These are phyloP conservation scores for Danionella cerebrum DNA, from an alignment of 2,113 vertebrate species.

Conservation along the genomic window DNA sequence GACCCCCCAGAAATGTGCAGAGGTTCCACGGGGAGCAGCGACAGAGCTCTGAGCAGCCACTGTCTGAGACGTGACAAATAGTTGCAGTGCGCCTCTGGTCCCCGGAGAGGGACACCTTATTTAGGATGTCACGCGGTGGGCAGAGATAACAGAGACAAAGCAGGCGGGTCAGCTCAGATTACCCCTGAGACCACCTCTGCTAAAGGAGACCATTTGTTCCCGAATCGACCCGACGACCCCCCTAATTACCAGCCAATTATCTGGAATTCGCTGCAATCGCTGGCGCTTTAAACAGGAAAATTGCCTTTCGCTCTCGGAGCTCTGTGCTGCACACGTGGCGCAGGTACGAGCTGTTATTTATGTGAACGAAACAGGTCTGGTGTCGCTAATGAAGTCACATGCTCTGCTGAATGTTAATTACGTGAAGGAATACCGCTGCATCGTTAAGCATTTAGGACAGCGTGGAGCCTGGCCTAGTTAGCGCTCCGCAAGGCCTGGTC, in stretches of 20 bases:
- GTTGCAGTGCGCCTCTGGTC: conserved; percentile 23
- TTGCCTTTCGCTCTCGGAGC: conserved; percentile 41
- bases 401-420: conserved; percentile 47
- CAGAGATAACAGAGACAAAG: conserved; percentile 55
- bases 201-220: conserved; percentile 78
- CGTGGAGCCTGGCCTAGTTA: neutral
- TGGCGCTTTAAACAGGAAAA: conserved; percentile 56
- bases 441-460: conserved; percentile 25
- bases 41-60: conserved; percentile 20
- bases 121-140: conserved; percentile 50
- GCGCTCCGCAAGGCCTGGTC: neutral
- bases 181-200: conserved; percentile 69
- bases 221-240: conserved; percentile 79
- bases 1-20: neutral
- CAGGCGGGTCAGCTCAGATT: conserved; percentile 61
- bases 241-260: conserved; percentile 86
- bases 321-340: conserved; percentile 4
- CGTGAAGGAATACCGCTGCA: conserved; percentile 37
- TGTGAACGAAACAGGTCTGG: conserved; percentile 9
- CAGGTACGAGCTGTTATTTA: conserved; percentile 38
- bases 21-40: conserved; percentile 4
- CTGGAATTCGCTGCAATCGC: conserved; percentile 65
- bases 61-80: conserved; percentile 42
- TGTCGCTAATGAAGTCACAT: conserved; percentile 30
- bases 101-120: conserved; percentile 44